Base-by-base conservation (phyloP, 2,888 invertebrate genomes). In the Papilio gigon region DNA sequence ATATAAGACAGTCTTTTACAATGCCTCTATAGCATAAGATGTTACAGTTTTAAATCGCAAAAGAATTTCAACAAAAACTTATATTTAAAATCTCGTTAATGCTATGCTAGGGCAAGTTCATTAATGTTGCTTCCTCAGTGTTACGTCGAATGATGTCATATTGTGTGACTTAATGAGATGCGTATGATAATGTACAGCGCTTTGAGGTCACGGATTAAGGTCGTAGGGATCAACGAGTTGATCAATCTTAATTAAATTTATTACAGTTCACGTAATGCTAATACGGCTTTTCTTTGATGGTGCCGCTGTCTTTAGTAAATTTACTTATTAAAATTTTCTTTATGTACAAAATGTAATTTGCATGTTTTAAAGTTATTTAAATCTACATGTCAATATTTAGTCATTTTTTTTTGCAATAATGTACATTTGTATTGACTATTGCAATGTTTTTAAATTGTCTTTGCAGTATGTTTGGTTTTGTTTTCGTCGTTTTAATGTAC, bases 61-160 rank as follows among this genome's bases (percentile, higher is more conserved):
- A 20, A 44, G 20, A n/a, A 14, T 1, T 17, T 44, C 17, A 20
- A n/a, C n/a, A n/a, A 50, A 27, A 27, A 14, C 6, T 6, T 6
- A n/a, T 3, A n/a, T 27, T 27, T n/a, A n/a, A 56, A 3, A 30
- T 17, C 53, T 30, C 53, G 30, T 30, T 30, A 30, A 56, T 56
- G 17, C 9, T 56, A 25, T 9, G 20, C 9, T 20, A 22, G 42
- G 33, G 35, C 60, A 44, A 58, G 33, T 53, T 37, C 37, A 65
- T 20, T 58, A 47, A 35, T 25, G 47, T 27, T 47, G 22, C 22
- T 66, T 66, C 47, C 56, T 33, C 22, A 22, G 25, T 60, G 25
- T 66, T 59, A 60, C 60, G 25, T 37, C n/a, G 47, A 66, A 47
- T 60, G 47, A 66, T 60, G 44, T 66, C 66, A 66, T 47, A 25